Evolutionary conservation across 1,140 invertebrate species (phyloP), one percentile per base, ranked within the genome.

Genomic region (Drosophila miranda): DNA sequence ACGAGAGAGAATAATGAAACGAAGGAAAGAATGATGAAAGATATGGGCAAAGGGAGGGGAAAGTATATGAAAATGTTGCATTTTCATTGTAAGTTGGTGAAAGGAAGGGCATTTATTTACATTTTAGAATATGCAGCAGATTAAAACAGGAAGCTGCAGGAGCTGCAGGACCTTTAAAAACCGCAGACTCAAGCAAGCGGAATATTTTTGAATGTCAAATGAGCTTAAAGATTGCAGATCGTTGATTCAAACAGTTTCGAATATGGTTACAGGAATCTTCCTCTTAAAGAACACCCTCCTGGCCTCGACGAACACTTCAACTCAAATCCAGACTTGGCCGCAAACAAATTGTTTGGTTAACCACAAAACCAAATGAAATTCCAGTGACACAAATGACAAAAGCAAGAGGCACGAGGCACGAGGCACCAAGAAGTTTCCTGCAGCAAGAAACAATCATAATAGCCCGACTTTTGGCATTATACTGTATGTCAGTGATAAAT

Each of bases 81-180:
- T 75, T 75, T 75, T 59, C 45, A 56, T 75, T 75, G 72, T 75
- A 67, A 75, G 71, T 59, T 42, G 19, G 26, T 26, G 55, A 56
- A 44, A 28, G 48, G 55, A 56, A 44, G 16, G 48, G 49, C 42
- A 75, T 86, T 86, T 81, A 75, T 86, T 86, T 81, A 57, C 81
- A 86, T 86, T 86, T 84, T 86, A 77, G 57, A 86, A 78, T 86
- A 86, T 86, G 77, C 81, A 75, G 64, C 69, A 86, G 80, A 84
- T 86, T 77, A 84, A 84, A 86, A 74, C 34, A 72, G 49, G 51
- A 77, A 84, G 54, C 45, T 41, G 30, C 14, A 13, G 14, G 38
- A 60, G 63, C 72, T 41, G 30, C 14, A 13, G 14, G 38, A 60
- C 60, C 72, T 72, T 79, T 79, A 76, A 79, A 56, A 60, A 53